These are phyloP conservation scores for Nyctibius grandis DNA, from an alignment of 2,797 vertebrate species.

Conservation along the genomic window DNA sequence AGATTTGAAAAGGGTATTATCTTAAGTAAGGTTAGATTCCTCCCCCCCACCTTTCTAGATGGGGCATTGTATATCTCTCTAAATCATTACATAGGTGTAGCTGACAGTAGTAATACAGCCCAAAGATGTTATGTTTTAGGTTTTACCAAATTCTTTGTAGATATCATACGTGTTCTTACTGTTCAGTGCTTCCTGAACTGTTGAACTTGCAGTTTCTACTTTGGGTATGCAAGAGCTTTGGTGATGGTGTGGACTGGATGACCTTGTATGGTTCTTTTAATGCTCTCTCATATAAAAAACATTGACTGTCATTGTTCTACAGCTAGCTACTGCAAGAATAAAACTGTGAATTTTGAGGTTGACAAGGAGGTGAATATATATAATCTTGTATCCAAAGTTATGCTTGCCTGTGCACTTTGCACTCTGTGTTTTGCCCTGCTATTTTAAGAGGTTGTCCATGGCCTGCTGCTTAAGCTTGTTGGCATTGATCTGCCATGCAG, in stretches of 20 bases:
- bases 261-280: background rate
- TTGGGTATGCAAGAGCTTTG: background rate
- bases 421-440: background rate
- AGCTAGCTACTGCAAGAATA: background rate
- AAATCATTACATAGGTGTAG: background rate
- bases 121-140: background rate
- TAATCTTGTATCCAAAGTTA: background rate
- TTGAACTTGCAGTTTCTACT: background rate
- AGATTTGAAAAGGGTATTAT: background rate
- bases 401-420: background rate
- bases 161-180: background rate
- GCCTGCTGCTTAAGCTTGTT: background rate
- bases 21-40: background rate
- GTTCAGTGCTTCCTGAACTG: rapidly evolving
- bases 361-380: background rate
- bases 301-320: background rate
- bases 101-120: background rate
- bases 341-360: background rate
- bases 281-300: background rate
- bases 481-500: background rate
- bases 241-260: background rate
- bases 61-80: background rate
- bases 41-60: background rate
- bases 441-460: background rate
- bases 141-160: background rate